Evolutionary conservation across 2,888 invertebrate species (phyloP).

Genomic region (Cheilosia vulpina): DNA sequence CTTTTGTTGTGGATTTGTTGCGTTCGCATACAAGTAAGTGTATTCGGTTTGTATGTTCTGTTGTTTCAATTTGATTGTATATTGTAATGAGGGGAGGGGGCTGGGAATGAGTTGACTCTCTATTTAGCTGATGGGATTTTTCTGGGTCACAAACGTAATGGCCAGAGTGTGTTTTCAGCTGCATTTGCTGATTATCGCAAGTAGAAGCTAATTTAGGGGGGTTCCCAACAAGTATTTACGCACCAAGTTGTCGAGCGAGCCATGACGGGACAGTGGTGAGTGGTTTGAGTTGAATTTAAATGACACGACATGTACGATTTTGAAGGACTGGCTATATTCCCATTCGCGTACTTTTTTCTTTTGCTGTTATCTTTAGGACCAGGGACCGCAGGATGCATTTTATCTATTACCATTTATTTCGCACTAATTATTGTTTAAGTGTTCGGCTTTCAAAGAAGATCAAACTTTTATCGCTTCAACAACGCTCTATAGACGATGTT

Average conservation of each 20-base stretch:
- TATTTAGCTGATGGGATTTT: slow-evolving; percentile 37
- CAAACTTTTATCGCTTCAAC: no score
- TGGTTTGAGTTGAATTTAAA: no score
- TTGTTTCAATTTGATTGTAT: slow-evolving; percentile 1
- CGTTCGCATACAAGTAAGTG: slow-evolving; percentile 85
- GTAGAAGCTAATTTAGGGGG: background rate
- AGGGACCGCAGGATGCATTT: no score
- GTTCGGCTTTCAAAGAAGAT: no score
- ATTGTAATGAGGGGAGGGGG: background rate
- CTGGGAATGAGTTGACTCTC: slow-evolving; percentile 23
- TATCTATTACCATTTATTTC: no score
- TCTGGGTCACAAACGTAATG: slow-evolving; percentile 12
- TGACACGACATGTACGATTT: no score
- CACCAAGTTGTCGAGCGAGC: background rate
- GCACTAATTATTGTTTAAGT: no score
- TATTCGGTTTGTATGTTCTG: background rate
- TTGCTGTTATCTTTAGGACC: no score
- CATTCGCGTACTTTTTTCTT: no score
- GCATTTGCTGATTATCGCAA: background rate
- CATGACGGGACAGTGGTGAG: no score
- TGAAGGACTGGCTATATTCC: no score
- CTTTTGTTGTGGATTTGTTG: slow-evolving; percentile 84
- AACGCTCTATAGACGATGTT: no score
- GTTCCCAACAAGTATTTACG: background rate
- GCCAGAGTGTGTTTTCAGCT: background rate